phyloP scores from a whole-genome alignment of 2,113 vertebrate species.

The Notiomystis cincta region DNA sequence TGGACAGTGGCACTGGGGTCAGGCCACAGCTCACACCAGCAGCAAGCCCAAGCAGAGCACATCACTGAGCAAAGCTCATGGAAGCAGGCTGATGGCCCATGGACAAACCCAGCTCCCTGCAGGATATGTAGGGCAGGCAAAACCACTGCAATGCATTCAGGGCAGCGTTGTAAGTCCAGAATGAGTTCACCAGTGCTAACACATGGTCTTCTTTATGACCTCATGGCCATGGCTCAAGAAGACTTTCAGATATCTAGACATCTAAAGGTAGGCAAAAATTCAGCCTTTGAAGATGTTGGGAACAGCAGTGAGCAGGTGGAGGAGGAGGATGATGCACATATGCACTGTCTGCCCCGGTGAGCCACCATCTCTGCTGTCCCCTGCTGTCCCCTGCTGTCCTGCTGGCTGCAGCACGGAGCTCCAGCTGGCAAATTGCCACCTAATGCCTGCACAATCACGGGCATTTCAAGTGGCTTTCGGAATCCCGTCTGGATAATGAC shows the following conservation, averaged over 20 bases:
- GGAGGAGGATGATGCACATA: not conserved
- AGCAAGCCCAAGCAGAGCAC: not conserved
- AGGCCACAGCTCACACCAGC: not conserved
- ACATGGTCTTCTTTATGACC: not conserved
- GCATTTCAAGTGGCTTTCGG: not conserved
- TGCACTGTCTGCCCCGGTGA: fast-evolving
- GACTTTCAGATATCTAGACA: not conserved
- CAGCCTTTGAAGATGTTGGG: not conserved
- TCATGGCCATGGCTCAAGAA: not conserved
- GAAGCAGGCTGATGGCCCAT: not conserved
- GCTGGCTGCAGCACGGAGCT: not conserved
- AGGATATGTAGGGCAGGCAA: not conserved
- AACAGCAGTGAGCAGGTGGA: not conserved
- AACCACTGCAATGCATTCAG: not conserved
- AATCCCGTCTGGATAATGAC: slow-evolving; percentile 30
- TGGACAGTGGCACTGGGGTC: not conserved
- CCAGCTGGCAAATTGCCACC: slow-evolving; percentile 4
- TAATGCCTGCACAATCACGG: not conserved
- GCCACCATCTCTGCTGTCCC: fast-evolving
- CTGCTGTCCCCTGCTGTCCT: not conserved
- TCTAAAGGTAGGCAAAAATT: not conserved
- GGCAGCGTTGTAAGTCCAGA: not conserved
- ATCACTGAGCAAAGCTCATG: not conserved
- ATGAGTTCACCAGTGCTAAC: not conserved
- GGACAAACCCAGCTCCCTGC: not conserved